These are phyloP conservation scores for Diarsia dahlii DNA, from an alignment of 2,888 invertebrate genomes.

Conservation along the genomic window DNA sequence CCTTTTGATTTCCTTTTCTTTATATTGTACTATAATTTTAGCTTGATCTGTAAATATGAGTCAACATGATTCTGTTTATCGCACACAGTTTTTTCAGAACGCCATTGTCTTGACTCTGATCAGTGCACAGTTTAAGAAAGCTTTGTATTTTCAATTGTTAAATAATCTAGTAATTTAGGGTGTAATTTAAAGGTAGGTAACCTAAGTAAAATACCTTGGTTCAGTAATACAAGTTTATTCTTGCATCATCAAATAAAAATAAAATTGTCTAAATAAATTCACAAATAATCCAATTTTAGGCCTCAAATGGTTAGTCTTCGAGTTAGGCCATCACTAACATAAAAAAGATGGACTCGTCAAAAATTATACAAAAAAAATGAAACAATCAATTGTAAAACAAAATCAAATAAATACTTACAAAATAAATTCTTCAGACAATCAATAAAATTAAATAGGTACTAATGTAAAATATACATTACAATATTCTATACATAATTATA, in stretches of 20 bases:
- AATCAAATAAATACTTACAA: slow-evolving; percentile 73
- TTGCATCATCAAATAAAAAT: slow-evolving; percentile 85
- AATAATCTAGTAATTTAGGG: neutral
- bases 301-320: slow-evolving; percentile 69
- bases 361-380: slow-evolving; percentile 68
- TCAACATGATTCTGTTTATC: neutral
- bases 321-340: slow-evolving; percentile 67
- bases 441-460: slow-evolving; percentile 68
- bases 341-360: slow-evolving; percentile 63
- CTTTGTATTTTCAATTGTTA: neutral
- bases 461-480: slow-evolving; percentile 83
- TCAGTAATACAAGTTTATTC: slow-evolving; percentile 88
- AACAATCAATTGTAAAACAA: slow-evolving; percentile 73
- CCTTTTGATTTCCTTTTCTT: neutral
- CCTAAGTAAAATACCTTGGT: slow-evolving; percentile 27
- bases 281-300: slow-evolving; percentile 72
- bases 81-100: neutral
- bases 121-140: neutral
- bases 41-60: neutral
- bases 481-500: slow-evolving; percentile 85
- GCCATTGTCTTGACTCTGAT: neutral
- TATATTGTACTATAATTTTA: neutral
- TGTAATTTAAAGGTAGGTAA: neutral
- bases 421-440: slow-evolving; percentile 67
- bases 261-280: slow-evolving; percentile 67